A percentile compares a stretch with the other conserved stretches of the same genome.
These are phyloP conservation scores for Heteropelma amictum DNA, from an alignment of 2,888 invertebrate species.

Conservation along the genomic window DNA sequence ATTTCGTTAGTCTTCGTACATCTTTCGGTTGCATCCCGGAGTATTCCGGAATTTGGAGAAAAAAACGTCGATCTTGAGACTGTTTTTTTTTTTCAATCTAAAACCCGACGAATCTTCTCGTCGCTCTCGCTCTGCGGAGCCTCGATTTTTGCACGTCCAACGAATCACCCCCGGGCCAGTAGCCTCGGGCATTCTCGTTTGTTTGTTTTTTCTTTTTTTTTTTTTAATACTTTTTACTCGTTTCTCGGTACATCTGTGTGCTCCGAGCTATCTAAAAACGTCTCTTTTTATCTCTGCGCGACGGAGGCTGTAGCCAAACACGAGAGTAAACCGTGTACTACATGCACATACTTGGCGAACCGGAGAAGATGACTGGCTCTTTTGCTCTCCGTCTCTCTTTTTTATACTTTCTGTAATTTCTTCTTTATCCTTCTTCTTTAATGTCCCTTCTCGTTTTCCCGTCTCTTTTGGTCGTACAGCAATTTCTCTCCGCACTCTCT, in stretches of 20 bases:
- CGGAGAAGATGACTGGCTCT: conserved; percentile 26
- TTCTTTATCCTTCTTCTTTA: not conserved
- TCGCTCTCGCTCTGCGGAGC: conserved; percentile 14
- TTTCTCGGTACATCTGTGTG: conserved; percentile 13
- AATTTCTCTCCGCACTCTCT: conserved; percentile 43
- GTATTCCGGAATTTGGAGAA: too few relatives aligned
- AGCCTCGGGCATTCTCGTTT: conserved; percentile 36
- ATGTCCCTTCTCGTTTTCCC: not conserved
- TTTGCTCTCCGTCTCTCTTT: conserved; percentile 8
- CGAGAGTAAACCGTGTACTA: conserved; percentile 1
- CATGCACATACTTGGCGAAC: too few relatives aligned
- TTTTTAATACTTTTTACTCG: conserved; percentile 24
- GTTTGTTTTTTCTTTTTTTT: conserved; percentile 13
- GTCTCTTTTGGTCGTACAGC: conserved; percentile 29
- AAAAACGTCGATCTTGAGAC: conserved; percentile 38
- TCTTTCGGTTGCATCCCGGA: too few relatives aligned
- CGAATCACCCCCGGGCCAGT: conserved; percentile 28
- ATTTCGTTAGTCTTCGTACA: too few relatives aligned
- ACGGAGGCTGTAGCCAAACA: conserved; percentile 19
- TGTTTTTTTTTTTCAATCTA: conserved; percentile 4
- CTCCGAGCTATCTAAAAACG: conserved; percentile 38
- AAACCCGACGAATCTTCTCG: conserved; percentile 10
- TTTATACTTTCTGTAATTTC: not conserved
- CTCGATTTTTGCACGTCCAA: conserved; percentile 17
- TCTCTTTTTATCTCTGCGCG: conserved; percentile 21